phyloP scores from a whole-genome alignment of 2,888 invertebrate genomes.

The Incurvaria masculella region DNA sequence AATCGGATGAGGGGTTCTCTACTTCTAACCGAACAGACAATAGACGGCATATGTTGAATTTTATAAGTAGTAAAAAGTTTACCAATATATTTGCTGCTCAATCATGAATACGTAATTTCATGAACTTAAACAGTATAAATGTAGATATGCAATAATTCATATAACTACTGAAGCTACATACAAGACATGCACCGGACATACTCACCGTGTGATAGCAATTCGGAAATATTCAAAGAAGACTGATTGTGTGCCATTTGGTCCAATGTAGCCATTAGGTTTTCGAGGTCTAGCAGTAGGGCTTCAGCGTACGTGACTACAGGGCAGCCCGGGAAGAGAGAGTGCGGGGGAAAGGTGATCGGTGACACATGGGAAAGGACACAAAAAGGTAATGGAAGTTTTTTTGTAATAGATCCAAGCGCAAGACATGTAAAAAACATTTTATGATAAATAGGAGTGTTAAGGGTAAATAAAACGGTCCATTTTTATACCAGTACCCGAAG shows the following conservation, averaged over 20 bases:
- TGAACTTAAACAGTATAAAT: not conserved
- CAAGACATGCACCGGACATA: slow-evolving; percentile 20
- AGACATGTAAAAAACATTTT: slow-evolving; percentile 48
- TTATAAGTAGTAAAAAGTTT: not conserved
- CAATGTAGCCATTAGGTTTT: slow-evolving; percentile 55
- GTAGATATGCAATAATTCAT: not conserved
- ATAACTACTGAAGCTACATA: slow-evolving; percentile 5
- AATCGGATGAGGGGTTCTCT: too few relatives aligned
- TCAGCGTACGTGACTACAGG: slow-evolving; percentile 50
- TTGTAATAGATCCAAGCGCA: slow-evolving; percentile 47
- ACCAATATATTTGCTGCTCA: not conserved
- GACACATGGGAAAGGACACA: slow-evolving; percentile 31
- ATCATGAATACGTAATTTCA: not conserved
- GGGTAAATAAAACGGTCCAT: too few relatives aligned
- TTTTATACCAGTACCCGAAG: too few relatives aligned
- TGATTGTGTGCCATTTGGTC: slow-evolving; percentile 56
- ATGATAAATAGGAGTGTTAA: too few relatives aligned
- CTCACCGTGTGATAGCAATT: slow-evolving; percentile 52
- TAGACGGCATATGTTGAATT: too few relatives aligned
- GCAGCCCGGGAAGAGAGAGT: not conserved
- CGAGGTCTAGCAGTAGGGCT: slow-evolving; percentile 54
- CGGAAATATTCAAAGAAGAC: slow-evolving; percentile 52
- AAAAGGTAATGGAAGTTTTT: slow-evolving; percentile 35
- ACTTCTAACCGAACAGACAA: too few relatives aligned
- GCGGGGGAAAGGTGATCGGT: too few relatives aligned